Evolutionary conservation across 2,797 vertebrate species (phyloP), one percentile per base, ranked within the genome.

Genomic region (Onychomys arenicola): DNA sequence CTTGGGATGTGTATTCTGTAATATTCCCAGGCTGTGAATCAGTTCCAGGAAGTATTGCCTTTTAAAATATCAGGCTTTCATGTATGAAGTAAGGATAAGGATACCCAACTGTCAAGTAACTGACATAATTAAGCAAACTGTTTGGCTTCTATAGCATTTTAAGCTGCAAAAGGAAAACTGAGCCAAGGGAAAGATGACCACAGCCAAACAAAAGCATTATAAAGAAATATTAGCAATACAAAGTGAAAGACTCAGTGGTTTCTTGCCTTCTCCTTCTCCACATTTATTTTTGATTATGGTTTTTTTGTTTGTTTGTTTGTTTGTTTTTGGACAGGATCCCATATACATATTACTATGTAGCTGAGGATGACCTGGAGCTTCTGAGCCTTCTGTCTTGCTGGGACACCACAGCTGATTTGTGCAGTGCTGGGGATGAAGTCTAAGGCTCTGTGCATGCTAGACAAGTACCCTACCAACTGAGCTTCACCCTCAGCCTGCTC

Each of bases 181-280:
- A 49, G 71, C 69, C 82, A 91, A 84, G 37, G 92, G 37, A 94
- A 71, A 80, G 71, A 86, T 75, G 21, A 61, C 40, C 3, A 76
- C 1, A 55, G 34, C 52, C 76, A 84, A 90, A 91, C 29, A 57
- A 61, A 93, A 87, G 69, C 17, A 63, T 71, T 91, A 73, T 96
- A 34, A 40, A 29, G 16, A 32, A n/a, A 55, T 80, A 32, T 80
- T 52, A 78, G 12, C 46, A 29, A 46, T 37, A n/a, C 69, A 40
- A 21, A 4, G n/a, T 5, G 69, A 29, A 32, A 65, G 63, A 34
- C 46, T 34, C 76, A 57, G 52, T 57, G 49, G 32, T 55, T 57
- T 57, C 52, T n/a, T n/a, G 17, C 52, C 17, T 23, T 23, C 34
- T 21, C 52, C 10, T 37, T n/a, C 19, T 46, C 32, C 25, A 46